phyloP scores from a whole-genome alignment of 2,113 vertebrate genomes.

The Toxostoma redivivum region DNA sequence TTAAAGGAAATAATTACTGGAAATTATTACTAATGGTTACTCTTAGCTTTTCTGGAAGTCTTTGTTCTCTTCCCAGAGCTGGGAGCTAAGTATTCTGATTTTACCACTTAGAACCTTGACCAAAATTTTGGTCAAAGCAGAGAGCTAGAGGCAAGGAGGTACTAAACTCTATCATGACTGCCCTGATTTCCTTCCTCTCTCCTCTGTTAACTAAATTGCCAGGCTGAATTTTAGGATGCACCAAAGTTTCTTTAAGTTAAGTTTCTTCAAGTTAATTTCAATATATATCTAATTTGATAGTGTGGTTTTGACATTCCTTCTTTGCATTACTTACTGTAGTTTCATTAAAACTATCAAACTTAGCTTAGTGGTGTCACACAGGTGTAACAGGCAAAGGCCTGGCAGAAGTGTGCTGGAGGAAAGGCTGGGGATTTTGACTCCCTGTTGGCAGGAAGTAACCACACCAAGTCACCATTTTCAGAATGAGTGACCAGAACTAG shows the following conservation, averaged over 20 bases:
- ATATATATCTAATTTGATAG: not conserved
- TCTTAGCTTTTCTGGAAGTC: not conserved
- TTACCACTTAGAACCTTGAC: not conserved
- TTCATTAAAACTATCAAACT: not conserved
- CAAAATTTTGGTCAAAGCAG: not conserved
- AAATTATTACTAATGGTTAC: not conserved
- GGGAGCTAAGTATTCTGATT: not conserved
- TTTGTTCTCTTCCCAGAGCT: not conserved
- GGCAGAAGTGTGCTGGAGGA: not conserved
- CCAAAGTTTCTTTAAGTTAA: not conserved
- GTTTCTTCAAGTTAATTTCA: not conserved
- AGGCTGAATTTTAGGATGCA: not conserved
- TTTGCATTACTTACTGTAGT: not conserved
- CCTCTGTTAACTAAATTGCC: not conserved
- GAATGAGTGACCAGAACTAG: not conserved
- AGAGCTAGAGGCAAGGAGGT: not conserved
- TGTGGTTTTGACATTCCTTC: not conserved
- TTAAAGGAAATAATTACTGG: not conserved
- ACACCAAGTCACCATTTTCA: not conserved
- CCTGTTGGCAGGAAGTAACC: not conserved
- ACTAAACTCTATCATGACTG: not conserved
- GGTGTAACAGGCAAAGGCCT: not conserved
- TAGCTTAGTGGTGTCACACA: not conserved
- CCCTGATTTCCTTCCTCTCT: not conserved
- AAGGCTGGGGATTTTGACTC: not conserved